Percentiles rank a stretch among this genome's conserved stretches.
These are phyloP conservation scores for Leucosticte australis DNA, from an alignment of 2,113 vertebrate species.

Conservation along the genomic window DNA sequence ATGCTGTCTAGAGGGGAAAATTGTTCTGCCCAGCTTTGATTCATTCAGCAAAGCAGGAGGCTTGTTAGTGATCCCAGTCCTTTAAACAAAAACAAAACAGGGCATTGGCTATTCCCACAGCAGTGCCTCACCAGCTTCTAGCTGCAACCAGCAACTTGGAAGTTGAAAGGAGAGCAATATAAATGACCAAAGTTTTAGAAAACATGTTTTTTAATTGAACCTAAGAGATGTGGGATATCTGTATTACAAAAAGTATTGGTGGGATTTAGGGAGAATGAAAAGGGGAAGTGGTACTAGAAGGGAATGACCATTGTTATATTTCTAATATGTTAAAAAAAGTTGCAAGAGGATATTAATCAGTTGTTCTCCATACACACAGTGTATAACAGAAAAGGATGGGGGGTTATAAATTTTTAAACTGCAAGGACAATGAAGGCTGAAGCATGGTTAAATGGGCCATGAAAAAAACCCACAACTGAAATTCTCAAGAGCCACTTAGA, in stretches of 20 bases:
- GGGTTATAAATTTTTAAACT: neutral
- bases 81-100: neutral
- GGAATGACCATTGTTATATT: accelerated
- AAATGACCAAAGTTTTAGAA: neutral
- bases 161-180: neutral
- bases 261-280: neutral
- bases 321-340: neutral
- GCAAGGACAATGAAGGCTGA: neutral
- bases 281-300: neutral
- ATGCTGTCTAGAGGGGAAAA: neutral
- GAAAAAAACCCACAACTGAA: neutral
- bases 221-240: neutral
- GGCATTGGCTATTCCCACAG: neutral
- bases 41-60: neutral
- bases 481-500: neutral
- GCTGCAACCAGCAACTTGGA: neutral
- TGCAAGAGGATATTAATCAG: neutral
- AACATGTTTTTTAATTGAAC: neutral
- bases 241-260: neutral
- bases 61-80: neutral
- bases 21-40: neutral
- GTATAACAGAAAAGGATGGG: neutral
- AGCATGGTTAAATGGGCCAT: accelerated
- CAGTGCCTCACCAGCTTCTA: neutral
- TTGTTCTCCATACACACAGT: neutral